Conservation (phyloP, 2,113 vertebrate genomes). For the Passerina amoena region DNA sequence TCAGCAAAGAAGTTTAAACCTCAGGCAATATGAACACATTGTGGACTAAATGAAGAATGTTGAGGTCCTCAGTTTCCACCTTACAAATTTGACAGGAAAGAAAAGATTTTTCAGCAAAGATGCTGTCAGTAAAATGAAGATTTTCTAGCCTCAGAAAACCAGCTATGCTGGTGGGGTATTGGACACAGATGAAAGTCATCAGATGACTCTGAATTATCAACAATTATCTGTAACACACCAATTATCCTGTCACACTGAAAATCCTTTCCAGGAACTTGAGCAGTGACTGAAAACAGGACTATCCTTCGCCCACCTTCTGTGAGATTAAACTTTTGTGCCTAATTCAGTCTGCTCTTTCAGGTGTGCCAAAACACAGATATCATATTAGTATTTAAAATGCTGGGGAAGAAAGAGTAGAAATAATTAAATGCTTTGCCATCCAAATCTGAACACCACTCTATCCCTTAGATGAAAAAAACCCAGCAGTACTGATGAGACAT, state of each 20-base stretch:
- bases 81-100: neutral
- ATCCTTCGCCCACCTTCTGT: neutral
- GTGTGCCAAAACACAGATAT: neutral
- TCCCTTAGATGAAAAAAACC: neutral
- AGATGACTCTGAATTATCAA: neutral
- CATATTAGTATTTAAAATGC: neutral
- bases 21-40: neutral
- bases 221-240: neutral
- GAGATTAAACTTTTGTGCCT: neutral
- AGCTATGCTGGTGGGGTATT: neutral
- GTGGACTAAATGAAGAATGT: neutral
- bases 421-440: neutral
- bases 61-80: neutral
- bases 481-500: neutral
- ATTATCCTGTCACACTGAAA: conserved; percentile 15
- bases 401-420: neutral
- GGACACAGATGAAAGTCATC: neutral
- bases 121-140: neutral
- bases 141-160: neutral
- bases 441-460: neutral
- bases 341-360: neutral
- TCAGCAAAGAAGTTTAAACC: neutral
- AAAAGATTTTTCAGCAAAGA: neutral
- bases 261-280: neutral
- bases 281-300: neutral